A percentile compares a stretch with the other conserved stretches of the same genome.
Evolutionary conservation across 2,797 vertebrate genomes (phyloP).

Genomic region (Peromyscus nudipes): DNA sequence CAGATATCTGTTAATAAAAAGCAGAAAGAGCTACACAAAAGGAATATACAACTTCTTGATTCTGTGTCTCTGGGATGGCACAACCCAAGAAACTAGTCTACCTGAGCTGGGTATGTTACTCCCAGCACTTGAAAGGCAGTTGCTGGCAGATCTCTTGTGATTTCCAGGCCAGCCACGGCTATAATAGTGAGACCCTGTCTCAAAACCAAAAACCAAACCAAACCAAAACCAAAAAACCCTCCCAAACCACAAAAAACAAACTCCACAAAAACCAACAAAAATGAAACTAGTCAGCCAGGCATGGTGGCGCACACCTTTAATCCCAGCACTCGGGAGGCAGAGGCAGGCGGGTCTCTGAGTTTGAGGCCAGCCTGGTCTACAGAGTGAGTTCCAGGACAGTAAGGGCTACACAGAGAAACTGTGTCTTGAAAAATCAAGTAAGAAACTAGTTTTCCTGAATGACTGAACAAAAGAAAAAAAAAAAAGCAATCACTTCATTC

Average conservation of each 20-base stretch:
- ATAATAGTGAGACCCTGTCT: not conserved
- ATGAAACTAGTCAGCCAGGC: not conserved
- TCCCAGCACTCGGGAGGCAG: not conserved
- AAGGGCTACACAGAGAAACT: not conserved
- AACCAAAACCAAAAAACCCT: not conserved
- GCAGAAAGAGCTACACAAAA: not conserved
- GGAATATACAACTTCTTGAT: not conserved
- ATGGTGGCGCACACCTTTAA: not conserved
- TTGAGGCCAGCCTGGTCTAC: not conserved
- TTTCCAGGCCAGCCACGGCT: not conserved
- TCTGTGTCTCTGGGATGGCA: not conserved
- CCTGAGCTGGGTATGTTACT: not conserved
- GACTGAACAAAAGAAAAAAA: not conserved
- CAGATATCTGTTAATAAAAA: not conserved
- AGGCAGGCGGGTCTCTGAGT: not conserved
- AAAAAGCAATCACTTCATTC: not conserved
- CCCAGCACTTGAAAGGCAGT: not conserved
- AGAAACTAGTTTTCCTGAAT: not conserved
- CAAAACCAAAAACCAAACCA: not conserved
- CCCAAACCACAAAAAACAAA: not conserved
- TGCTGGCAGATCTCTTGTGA: not conserved
- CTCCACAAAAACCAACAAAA: not conserved
- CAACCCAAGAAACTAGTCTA: not conserved
- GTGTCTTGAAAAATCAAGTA: not conserved
- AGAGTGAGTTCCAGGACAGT: not conserved